Conservation (phyloP, 2,888 invertebrate genomes). For the Perizoma affinitatum region DNA sequence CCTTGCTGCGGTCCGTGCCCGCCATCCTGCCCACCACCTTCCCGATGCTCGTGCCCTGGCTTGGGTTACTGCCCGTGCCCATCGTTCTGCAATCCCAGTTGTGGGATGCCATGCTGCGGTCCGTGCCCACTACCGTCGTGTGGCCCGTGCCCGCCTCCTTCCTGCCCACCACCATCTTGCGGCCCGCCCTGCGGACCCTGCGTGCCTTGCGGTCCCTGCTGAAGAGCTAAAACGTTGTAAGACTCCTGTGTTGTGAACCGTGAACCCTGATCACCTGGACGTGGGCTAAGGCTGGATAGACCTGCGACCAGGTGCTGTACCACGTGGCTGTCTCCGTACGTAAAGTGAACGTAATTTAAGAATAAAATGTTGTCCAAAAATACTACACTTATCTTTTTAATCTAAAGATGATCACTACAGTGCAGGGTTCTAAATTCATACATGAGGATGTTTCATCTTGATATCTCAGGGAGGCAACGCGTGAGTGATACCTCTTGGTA, state of each 20-base stretch:
- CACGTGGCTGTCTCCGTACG: slow-evolving; percentile 30
- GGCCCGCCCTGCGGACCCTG: slow-evolving; percentile 24
- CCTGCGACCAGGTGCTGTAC: slow-evolving; percentile 20
- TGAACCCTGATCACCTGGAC: slow-evolving; percentile 10
- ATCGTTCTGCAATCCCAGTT: slow-evolving; percentile 10
- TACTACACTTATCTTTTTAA: slow-evolving; percentile 10
- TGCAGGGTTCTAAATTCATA: too few relatives aligned
- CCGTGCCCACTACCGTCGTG: slow-evolving; percentile 14
- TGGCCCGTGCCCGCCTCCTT: slow-evolving; percentile 4
- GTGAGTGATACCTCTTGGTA: too few relatives aligned
- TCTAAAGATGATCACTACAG: background rate
- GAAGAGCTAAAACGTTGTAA: slow-evolving; percentile 10
- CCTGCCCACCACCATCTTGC: slow-evolving; percentile 18
- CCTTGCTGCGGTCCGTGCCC: slow-evolving; percentile 33
- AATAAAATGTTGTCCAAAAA: slow-evolving; percentile 38
- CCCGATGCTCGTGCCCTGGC: slow-evolving; percentile 18
- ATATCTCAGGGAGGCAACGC: too few relatives aligned
- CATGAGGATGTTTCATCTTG: too few relatives aligned
- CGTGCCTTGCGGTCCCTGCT: slow-evolving; percentile 33
- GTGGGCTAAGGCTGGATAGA: slow-evolving; percentile 9
- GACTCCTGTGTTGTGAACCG: slow-evolving; percentile 18
- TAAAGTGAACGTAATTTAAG: slow-evolving; percentile 39
- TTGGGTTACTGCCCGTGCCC: slow-evolving; percentile 9
- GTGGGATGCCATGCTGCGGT: slow-evolving; percentile 14
- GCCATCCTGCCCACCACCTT: slow-evolving; percentile 37